Conservation (phyloP, 2,113 vertebrate species). For the Tor tambroides region DNA sequence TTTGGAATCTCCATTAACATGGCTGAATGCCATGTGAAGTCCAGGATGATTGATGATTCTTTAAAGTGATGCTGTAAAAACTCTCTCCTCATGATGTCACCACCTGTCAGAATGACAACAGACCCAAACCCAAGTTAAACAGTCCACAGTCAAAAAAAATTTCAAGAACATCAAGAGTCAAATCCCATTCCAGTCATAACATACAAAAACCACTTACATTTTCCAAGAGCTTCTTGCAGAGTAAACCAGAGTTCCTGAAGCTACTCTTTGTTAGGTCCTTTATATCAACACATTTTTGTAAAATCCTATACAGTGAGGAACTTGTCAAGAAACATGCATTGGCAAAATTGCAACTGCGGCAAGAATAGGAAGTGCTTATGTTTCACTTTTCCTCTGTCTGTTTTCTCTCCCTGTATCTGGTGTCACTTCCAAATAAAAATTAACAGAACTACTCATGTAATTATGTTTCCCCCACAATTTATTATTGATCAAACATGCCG, state of each 20-base stretch:
- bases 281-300: neutral
- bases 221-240: neutral
- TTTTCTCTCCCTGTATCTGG: slow-evolving; percentile 38
- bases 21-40: neutral
- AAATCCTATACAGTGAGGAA: slow-evolving; percentile 14
- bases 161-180: neutral
- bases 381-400: slow-evolving; percentile 18
- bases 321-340: slow-evolving; percentile 20
- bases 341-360: slow-evolving; percentile 2
- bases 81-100: neutral
- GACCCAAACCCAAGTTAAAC: neutral
- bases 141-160: neutral
- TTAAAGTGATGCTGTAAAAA: neutral
- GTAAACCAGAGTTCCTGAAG: neutral
- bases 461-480: slow-evolving; percentile 44
- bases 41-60: neutral
- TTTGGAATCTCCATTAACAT: neutral
- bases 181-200: neutral
- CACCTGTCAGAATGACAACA: neutral
- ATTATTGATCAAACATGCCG: slow-evolving; percentile 45
- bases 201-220: neutral
- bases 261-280: neutral
- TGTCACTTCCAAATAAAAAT: slow-evolving; percentile 45
- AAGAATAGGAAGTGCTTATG: slow-evolving; percentile 24
- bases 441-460: slow-evolving; percentile 44